A percentile compares a stretch with the other conserved stretches of the same genome.
Conservation (phyloP, 2,113 vertebrate genomes). For the Corythornis cristatus region DNA sequence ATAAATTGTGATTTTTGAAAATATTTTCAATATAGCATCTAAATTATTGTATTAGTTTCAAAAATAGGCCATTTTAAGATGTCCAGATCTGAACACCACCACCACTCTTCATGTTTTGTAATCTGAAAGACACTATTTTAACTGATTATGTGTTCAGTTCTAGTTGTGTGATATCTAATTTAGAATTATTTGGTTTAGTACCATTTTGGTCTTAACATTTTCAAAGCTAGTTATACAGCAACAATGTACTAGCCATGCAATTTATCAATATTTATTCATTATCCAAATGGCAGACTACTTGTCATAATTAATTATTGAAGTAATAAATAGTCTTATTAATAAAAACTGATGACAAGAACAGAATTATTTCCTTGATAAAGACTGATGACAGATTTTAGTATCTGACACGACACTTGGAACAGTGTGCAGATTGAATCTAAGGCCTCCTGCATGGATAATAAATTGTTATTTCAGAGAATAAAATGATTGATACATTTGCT, state of each 20-base stretch:
- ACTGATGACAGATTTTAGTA: constrained; percentile 90
- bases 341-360: constrained; percentile 82
- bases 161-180: constrained; percentile 44
- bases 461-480: constrained; percentile 92
- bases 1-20: not conserved
- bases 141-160: constrained; percentile 17
- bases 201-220: constrained; percentile 36
- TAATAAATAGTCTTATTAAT: constrained; percentile 92
- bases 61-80: not conserved
- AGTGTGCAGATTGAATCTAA: constrained; percentile 89
- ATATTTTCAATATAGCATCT: not conserved
- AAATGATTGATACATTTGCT: constrained; percentile 96
- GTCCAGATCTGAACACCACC: not conserved
- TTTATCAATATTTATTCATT: constrained; percentile 92
- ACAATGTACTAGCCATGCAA: constrained; percentile 82
- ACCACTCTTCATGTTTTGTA: not conserved
- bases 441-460: constrained; percentile 93
- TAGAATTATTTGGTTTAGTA: constrained; percentile 43
- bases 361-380: constrained; percentile 88
- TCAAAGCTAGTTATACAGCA: constrained; percentile 60
- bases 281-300: constrained; percentile 86
- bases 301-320: constrained; percentile 93
- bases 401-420: constrained; percentile 86
- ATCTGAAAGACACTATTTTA: not conserved
- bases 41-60: not conserved